Conservation (phyloP, 2,888 invertebrate genomes). For the Heliconius aoede region DNA sequence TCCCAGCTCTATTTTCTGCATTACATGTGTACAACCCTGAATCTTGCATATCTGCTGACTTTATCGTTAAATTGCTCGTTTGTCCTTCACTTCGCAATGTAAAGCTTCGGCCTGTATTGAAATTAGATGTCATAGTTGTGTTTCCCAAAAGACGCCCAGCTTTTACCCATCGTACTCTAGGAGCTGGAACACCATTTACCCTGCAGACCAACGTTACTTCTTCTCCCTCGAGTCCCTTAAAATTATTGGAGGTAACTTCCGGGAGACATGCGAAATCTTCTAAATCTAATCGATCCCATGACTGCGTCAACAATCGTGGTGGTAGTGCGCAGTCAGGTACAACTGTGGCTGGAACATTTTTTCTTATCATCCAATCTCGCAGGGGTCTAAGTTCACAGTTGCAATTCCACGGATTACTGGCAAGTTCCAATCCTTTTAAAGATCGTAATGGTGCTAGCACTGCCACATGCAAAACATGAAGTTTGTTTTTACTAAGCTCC, state of each 20-base stretch:
- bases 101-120: conserved; percentile 84
- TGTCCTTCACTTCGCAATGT: conserved; percentile 86
- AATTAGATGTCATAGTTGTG: conserved; percentile 68
- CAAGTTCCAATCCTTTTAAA: conserved; percentile 89
- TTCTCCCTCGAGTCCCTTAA: conserved; percentile 87
- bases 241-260: conserved; percentile 84
- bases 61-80: conserved; percentile 89
- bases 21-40: conserved; percentile 90
- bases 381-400: conserved; percentile 89
- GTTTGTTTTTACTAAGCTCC: conserved; percentile 89
- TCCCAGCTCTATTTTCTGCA: conserved; percentile 92
- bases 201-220: conserved; percentile 89
- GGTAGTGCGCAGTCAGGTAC: conserved; percentile 88
- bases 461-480: conserved; percentile 86
- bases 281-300: conserved; percentile 90
- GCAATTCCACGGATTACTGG: conserved; percentile 93
- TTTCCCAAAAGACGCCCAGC: conserved; percentile 88
- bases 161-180: conserved; percentile 88
- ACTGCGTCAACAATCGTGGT: conserved; percentile 83
- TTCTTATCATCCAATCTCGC: conserved; percentile 90
- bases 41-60: conserved; percentile 88
- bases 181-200: conserved; percentile 88
- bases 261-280: conserved; percentile 93
- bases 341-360: conserved; percentile 88
- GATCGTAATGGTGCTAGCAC: conserved; percentile 87